Base-by-base conservation (phyloP, 23 tunicate genomes). In the Styela plicata region DNA sequence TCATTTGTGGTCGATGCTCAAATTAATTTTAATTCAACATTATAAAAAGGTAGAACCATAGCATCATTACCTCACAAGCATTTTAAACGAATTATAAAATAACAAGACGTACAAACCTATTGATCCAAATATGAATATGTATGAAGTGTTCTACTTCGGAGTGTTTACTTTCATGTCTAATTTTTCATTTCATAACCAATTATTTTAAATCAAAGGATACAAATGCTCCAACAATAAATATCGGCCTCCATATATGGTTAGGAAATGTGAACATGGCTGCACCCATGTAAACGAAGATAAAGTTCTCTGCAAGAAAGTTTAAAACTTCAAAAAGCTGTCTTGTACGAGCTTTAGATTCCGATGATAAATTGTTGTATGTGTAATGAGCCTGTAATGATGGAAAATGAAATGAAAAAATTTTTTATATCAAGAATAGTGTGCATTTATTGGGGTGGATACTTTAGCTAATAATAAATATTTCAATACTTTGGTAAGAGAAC, bases 251-350 rank as follows among this genome's bases (percentile, higher is more conserved):
- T 21, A 37, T 63, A 81, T 96, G 99, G 63, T 91, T 83, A 34
- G 77, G 37, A 63, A 87, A 96, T 0, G 96, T 84, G 63, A 96
- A 96, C 95, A 96, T 92, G 16, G 90, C 36, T 2, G 91, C 89
- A 23, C 99, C 99, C 99, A 96, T 96, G 88, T 96, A 96, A 71
- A 89, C 79, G 79, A 96, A 96, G 29, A 96, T 87, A 79, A 96
- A 96, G 80, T 96, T 96, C 69, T 96, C 99, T 10, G 99, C 99
- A 25, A 96, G 84, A 75, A 96, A 96, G 68, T 96, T 96, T 63
- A 96, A 83, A 10, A 96, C 29, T 73, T 96, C 97, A 63, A 96
- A 91, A 0, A 96, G 79, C 34, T 96, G 86, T 61, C 74, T 80
- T 0, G 99, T 96, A 17, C 95, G 85, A 21, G 74, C 34, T 65